Evolutionary conservation across 2,888 invertebrate genomes (phyloP), one percentile per base, ranked within the genome.

Genomic region (Phaonia tiefii): DNA sequence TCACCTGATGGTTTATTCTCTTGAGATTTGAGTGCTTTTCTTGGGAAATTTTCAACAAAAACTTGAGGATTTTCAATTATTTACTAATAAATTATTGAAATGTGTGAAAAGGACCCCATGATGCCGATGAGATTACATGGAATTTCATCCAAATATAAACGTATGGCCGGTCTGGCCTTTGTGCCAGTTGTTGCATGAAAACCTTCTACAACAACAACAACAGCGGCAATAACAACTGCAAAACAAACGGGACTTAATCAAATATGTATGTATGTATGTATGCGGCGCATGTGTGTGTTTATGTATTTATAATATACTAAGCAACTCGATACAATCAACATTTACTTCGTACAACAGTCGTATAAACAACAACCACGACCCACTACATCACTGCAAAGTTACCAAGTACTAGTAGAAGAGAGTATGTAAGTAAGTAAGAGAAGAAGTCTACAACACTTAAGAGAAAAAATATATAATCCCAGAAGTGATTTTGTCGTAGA

Each of bases 161-260:
- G 80, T 76, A 73, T 80, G 80, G 72, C 8, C 31, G 31, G 8
- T 31, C 8, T 72, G 72, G 71, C 13, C 17, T n/a, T 44, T 15
- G 22, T 26, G n/a, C n/a, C 2, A 26, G 46, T 71, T 60, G 15
- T 26, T 44, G 44, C 31, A 51, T n/a, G 63, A 25, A 60, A 60
- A 37, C 31, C 56, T 15, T 31, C 63, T 42, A 25, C n/a, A n/a
- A n/a, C n/a, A n/a, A n/a, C n/a, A n/a, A n/a, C n/a, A n/a, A n/a
- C n/a, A n/a, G n/a, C n/a, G n/a, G n/a, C n/a, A n/a, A n/a, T n/a
- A n/a, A n/a, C n/a, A n/a, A n/a, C n/a, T n/a, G n/a, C n/a, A n/a
- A 54, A 37, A 44, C 66, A 79, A 79, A 79, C 72, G 79, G 79
- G 67, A 75, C 71, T 79, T 72, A 75, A 67, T 70, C 46, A 75